Evolutionary conservation across 2,113 vertebrate species (phyloP).

Genomic region (Jaculus jaculus): DNA sequence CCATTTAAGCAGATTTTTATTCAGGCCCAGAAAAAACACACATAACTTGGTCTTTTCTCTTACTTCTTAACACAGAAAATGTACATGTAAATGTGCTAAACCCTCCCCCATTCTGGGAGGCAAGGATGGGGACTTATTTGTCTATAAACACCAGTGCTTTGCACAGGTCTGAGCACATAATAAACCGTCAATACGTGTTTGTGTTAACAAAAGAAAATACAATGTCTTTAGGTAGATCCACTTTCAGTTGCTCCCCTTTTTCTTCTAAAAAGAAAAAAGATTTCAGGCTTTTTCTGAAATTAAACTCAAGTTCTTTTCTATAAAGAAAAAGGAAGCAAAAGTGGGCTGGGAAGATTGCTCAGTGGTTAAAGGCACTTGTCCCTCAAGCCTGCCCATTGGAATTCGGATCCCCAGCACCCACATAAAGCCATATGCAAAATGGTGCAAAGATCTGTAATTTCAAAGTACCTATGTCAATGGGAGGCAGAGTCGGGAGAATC

Average conservation of each 20-base stretch:
- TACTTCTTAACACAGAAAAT: constrained; percentile 64
- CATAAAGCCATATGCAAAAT: too few species aligned
- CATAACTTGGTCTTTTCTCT: constrained; percentile 56
- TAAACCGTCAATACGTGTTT: neutral
- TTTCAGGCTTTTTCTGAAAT: constrained; percentile 43
- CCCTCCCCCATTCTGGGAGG: neutral
- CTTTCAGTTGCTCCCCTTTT: neutral
- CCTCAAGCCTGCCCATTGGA: too few species aligned
- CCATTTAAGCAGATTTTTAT: constrained; percentile 69
- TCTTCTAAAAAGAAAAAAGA: constrained; percentile 30
- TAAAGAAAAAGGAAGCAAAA: neutral
- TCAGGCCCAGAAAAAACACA: constrained; percentile 66
- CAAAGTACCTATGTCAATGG: too few species aligned
- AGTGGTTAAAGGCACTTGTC: too few species aligned
- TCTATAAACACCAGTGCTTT: neutral
- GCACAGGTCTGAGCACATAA: neutral
- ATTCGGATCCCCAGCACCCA: too few species aligned
- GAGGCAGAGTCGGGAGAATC: too few species aligned
- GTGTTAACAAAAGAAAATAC: constrained; percentile 48
- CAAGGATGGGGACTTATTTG: constrained; percentile 26
- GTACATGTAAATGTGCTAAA: constrained; percentile 36
- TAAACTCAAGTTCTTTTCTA: constrained; percentile 50
- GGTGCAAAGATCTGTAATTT: too few species aligned
- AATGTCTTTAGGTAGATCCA: constrained; percentile 26
- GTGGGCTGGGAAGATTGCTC: too few species aligned